These are phyloP conservation scores for Tachysurus fulvidraco DNA, from an alignment of 2,113 vertebrate species.

Conservation along the genomic window DNA sequence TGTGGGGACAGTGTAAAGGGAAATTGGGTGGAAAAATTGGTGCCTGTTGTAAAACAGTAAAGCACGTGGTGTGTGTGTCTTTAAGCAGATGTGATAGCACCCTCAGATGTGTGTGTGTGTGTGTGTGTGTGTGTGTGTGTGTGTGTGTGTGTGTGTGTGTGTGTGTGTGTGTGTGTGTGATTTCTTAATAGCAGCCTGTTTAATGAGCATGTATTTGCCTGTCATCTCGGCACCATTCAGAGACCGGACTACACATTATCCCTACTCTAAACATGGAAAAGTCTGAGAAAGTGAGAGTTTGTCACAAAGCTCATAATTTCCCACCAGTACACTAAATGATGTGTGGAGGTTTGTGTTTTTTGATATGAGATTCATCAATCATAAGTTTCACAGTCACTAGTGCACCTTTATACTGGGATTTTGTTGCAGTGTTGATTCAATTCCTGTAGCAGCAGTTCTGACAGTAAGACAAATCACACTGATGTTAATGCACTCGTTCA, in stretches of 20 bases:
- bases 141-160: slow-evolving; percentile 8
- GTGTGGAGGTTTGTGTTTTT: not conserved
- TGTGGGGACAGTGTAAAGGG: not conserved
- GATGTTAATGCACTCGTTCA: not conserved
- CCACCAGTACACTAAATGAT: not conserved
- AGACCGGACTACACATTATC: slow-evolving; percentile 6
- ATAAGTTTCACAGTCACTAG: not conserved
- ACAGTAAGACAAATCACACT: not conserved
- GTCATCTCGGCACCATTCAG: slow-evolving; percentile 7
- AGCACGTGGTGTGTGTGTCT: not conserved
- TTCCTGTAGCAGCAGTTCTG: not conserved
- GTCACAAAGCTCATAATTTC: slow-evolving; percentile 35
- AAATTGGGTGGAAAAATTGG: slow-evolving; percentile 9
- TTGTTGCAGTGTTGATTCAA: not conserved
- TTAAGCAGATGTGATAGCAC: too few relatives aligned
- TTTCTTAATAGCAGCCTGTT: slow-evolving; percentile 9
- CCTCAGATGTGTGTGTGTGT: not conserved
- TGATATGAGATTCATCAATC: not conserved
- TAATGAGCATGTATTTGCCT: slow-evolving; percentile 24
- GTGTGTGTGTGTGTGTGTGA: slow-evolving; percentile 28
- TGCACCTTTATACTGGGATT: not conserved
- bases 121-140: slow-evolving; percentile 16
- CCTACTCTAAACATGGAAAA: not conserved
- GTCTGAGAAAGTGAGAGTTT: not conserved
- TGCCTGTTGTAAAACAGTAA: slow-evolving; percentile 10